Evolutionary conservation across 1,140 invertebrate species (phyloP).

Genomic region (Hydropsyche tenuis): DNA sequence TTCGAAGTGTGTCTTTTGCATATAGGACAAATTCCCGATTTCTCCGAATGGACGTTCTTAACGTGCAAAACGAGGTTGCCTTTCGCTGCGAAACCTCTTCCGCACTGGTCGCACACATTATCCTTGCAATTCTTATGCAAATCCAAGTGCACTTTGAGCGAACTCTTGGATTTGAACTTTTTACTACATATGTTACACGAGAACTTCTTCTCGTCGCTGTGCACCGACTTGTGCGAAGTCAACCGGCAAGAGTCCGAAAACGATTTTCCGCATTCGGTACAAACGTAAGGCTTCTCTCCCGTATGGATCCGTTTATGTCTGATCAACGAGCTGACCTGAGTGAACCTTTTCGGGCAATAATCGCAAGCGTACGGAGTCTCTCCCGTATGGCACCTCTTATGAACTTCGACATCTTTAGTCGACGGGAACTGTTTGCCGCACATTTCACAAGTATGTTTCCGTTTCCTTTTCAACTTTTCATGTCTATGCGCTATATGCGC

Average conservation of each 20-base stretch:
- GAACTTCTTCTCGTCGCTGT: constrained; percentile 71
- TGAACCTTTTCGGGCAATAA: constrained; percentile 35
- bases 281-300: constrained; percentile 73
- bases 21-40: constrained; percentile 53
- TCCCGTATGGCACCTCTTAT: constrained; percentile 48
- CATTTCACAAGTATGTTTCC: constrained; percentile 54
- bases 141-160: constrained; percentile 57
- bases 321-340: constrained; percentile 36
- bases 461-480: constrained; percentile 52
- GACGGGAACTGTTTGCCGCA: constrained; percentile 59
- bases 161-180: constrained; percentile 63
- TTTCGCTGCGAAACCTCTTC: constrained; percentile 67
- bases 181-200: constrained; percentile 73
- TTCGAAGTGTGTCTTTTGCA: constrained; percentile 66
- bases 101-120: constrained; percentile 69
- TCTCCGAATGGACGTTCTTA: constrained; percentile 42
- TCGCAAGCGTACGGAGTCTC: constrained; percentile 44
- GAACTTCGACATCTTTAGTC: constrained; percentile 58
- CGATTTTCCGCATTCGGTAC: constrained; percentile 68
- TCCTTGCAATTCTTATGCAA: constrained; percentile 59
- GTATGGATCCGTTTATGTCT: constrained; percentile 75
- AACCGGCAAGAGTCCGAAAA: constrained; percentile 59
- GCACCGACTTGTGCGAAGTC: constrained; percentile 65
- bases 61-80: constrained; percentile 53
- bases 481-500: constrained; percentile 60